Conservation (phyloP, 2,113 vertebrate species). For the Guaruba guarouba region DNA sequence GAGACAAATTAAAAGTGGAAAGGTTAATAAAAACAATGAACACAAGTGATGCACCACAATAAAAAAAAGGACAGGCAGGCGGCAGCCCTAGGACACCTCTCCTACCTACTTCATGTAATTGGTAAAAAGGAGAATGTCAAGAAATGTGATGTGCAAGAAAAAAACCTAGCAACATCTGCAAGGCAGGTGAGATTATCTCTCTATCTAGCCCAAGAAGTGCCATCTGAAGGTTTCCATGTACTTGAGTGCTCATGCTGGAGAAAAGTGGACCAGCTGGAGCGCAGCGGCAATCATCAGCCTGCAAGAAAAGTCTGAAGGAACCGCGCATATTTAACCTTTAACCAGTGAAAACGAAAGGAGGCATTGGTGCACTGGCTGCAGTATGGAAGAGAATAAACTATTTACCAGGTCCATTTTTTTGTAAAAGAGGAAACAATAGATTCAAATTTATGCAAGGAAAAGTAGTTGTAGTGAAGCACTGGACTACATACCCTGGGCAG, state of each 20-base stretch:
- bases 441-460: background rate
- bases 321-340: background rate
- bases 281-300: background rate
- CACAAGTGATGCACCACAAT: background rate
- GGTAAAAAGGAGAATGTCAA: background rate
- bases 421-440: background rate
- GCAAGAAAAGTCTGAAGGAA: background rate
- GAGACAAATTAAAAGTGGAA: background rate
- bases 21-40: background rate
- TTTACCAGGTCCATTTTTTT: background rate
- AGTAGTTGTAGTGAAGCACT: background rate
- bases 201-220: background rate
- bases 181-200: background rate
- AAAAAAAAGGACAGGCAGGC: background rate
- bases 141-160: background rate
- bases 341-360: background rate
- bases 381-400: background rate
- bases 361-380: background rate
- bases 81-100: background rate
- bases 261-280: background rate
- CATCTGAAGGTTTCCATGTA: background rate
- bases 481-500: background rate
- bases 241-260: background rate
- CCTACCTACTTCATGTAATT: background rate
- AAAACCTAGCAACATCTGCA: background rate